Evolutionary conservation across 2,888 invertebrate genomes (phyloP).

Genomic region (Tipula vernalis): DNA sequence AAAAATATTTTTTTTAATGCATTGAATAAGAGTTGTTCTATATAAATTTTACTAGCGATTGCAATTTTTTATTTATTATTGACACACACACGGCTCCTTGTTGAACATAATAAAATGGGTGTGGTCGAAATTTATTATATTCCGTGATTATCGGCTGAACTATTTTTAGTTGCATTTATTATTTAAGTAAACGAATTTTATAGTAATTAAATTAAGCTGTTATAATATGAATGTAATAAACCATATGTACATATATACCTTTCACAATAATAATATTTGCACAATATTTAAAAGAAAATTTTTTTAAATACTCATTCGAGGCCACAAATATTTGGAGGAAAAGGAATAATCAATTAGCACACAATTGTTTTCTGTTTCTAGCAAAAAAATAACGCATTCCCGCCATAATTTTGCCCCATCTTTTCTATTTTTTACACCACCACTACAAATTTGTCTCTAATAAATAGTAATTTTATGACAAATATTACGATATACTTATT

Average conservation of each 20-base stretch:
- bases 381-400: too few species aligned
- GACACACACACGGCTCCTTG: neutral
- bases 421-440: too few species aligned
- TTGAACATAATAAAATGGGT: neutral
- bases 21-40: neutral
- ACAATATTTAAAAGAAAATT: neutral
- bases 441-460: too few species aligned
- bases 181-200: neutral
- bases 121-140: neutral
- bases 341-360: neutral
- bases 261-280: neutral
- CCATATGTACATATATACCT: neutral
- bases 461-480: too few species aligned
- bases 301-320: neutral
- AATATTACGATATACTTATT: too few species aligned
- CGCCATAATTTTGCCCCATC: too few species aligned
- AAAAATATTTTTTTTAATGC: neutral
- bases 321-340: neutral
- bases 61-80: neutral
- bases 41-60: neutral
- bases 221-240: neutral
- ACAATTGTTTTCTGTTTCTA: too few species aligned
- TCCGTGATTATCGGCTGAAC: neutral
- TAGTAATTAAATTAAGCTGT: neutral
- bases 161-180: neutral